Base-by-base conservation (phyloP, 2,888 invertebrate genomes). In the Chelonus formosanus region DNA sequence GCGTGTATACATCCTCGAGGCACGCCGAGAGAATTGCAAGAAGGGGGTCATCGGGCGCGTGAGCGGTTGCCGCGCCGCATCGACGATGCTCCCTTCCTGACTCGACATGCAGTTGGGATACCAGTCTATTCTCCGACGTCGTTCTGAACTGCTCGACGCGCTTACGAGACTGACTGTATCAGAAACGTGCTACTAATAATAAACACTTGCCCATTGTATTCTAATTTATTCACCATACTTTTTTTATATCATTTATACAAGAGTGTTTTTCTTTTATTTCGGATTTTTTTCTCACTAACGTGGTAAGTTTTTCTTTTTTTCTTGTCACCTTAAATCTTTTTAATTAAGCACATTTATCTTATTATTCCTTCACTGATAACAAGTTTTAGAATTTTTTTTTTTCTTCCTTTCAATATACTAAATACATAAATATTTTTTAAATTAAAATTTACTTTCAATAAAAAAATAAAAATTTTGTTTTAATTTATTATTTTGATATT, bases 11-110 rank as follows among this genome's bases (percentile, higher is more conserved):
- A 61, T 65, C 65, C 65, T 56, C 55, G 57, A 35, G 63, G 44
- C 36, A 48, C 59, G 60, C 40, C 34, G 55, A 20, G 47, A 47
- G 36, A 66, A 62, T 56, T 45, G 67, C 54, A 71, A 69, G 69
- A 70, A 73, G 71, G 69, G 71, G 71, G 73, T 71, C 71, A 71
- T 64, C 62, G 68, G 65, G 65, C 63, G 68, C 64, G 68, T 43
- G 63, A 67, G 68, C 65, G 54, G 48, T 65, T 20, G 44, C 59
- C 67, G 50, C 57, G 57, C 53, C 56, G 57, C 44, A 55, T 54
- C 60, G 31, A 10, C 48, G 48, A 35, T 56, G 61, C 35, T 55
- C 10, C 65, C 48, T 45, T 40, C 10, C 36, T 53, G 47, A 58
- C 53, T 52, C 62, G 52, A 52, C 57, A 45, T 44, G 36, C 54